These are phyloP conservation scores for Morpho achilles DNA, from an alignment of 2,888 invertebrate species.

Conservation along the genomic window DNA sequence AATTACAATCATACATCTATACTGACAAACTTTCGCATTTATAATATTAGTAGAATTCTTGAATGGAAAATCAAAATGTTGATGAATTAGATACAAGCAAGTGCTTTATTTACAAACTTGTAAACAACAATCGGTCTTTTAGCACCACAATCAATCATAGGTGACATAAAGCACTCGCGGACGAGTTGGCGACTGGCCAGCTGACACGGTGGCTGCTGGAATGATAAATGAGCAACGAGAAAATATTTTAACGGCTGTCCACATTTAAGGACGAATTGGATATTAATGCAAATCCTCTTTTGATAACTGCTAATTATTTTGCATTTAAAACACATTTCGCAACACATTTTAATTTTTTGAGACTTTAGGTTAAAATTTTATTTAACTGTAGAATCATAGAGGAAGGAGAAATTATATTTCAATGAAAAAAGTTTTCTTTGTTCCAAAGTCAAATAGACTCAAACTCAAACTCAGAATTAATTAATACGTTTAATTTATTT, in stretches of 20 bases:
- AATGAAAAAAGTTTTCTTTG: too few relatives aligned
- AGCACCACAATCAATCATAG: slow-evolving; percentile 31
- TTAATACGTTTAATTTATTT: too few relatives aligned
- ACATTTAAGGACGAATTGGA: neutral
- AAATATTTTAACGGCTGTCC: too few relatives aligned
- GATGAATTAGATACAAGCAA: slow-evolving; percentile 16
- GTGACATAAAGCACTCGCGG: slow-evolving; percentile 15
- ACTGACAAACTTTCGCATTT: too few relatives aligned
- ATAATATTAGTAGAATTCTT: neutral
- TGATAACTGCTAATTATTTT: slow-evolving; percentile 9
- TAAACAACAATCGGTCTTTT: slow-evolving; percentile 32
- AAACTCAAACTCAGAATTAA: too few relatives aligned
- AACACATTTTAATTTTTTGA: too few relatives aligned
- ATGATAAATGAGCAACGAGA: slow-evolving; percentile 22
- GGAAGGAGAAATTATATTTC: too few relatives aligned
- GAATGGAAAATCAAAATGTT: neutral
- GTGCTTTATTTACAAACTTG: slow-evolving; percentile 27
- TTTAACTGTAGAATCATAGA: too few relatives aligned
- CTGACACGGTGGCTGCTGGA: slow-evolving; percentile 19
- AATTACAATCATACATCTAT: too few relatives aligned
- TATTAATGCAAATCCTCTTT: slow-evolving; percentile 11
- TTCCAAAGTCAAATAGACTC: too few relatives aligned
- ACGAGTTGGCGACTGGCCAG: slow-evolving; percentile 28
- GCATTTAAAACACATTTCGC: neutral
- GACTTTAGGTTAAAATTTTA: too few relatives aligned